phyloP scores from a whole-genome alignment of 2,113 vertebrate species.

The Dicentrarchus labrax region DNA sequence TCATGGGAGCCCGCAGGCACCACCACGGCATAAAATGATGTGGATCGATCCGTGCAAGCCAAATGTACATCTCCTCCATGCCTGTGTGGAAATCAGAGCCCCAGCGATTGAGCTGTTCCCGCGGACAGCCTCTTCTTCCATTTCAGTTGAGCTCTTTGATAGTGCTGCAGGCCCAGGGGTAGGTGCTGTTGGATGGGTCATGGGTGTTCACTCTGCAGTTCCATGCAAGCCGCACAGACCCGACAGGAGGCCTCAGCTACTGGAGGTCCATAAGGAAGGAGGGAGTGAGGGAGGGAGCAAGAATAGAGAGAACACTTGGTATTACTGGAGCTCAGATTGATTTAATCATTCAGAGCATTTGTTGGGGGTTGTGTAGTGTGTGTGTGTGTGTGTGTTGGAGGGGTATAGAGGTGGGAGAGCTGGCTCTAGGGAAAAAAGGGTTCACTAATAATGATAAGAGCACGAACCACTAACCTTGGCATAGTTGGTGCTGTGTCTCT shows the following conservation, averaged over 20 bases:
- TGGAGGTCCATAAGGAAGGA: conserved; percentile 16
- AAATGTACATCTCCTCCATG: conserved; percentile 49
- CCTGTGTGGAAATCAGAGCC: conserved; percentile 51
- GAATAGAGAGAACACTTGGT: conserved; percentile 32
- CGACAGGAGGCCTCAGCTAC: conserved; percentile 41
- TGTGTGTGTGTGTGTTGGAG: conserved; percentile 2
- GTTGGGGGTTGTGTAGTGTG: conserved; percentile 15
- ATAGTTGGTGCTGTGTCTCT: conserved; percentile 30
- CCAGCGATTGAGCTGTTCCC: conserved; percentile 39
- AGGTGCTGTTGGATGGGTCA: conserved; percentile 45
- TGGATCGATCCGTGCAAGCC: conserved; percentile 40
- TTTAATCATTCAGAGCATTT: conserved; percentile 53
- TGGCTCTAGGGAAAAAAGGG: conserved; percentile 12
- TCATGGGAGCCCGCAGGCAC: conserved; percentile 18
- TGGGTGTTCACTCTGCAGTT: conserved; percentile 46
- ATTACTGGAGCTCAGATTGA: conserved; percentile 49
- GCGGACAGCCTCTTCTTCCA: conserved; percentile 37
- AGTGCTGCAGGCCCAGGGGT: conserved; percentile 46
- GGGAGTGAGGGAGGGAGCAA: conserved; percentile 2
- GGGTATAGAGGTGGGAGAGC: conserved; percentile 7
- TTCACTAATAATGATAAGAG: conserved; percentile 41
- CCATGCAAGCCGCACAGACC: conserved; percentile 26
- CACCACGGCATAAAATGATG: conserved; percentile 38
- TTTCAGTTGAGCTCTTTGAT: conserved; percentile 50
- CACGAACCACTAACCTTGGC: conserved; percentile 51